These are phyloP conservation scores for Spheniscus humboldti DNA, from an alignment of 2,797 vertebrate species.

Conservation along the genomic window DNA sequence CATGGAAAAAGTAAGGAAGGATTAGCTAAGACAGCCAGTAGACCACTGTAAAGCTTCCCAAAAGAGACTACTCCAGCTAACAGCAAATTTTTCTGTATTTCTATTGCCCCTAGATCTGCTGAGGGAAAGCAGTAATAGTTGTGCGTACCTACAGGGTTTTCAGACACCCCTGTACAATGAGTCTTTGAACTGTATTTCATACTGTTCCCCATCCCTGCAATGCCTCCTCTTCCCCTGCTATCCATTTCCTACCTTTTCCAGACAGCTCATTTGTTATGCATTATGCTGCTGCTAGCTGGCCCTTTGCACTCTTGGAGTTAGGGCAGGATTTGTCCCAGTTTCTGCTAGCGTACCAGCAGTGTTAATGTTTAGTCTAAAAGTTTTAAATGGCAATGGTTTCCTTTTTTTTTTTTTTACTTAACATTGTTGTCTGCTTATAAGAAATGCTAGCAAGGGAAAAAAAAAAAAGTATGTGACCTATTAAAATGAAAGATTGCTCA, in stretches of 20 bases:
- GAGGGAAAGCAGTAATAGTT: neutral
- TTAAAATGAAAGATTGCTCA: slow-evolving; percentile 56
- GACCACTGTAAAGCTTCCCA: neutral
- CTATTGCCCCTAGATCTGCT: neutral
- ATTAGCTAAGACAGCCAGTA: neutral
- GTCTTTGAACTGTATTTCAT: neutral
- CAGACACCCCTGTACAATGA: neutral
- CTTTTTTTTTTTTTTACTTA: neutral
- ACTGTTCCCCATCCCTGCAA: neutral
- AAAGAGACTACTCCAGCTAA: neutral
- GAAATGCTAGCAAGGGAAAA: neutral
- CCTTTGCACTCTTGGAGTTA: neutral
- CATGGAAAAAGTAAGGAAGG: neutral
- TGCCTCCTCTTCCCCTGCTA: neutral
- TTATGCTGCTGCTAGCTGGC: neutral
- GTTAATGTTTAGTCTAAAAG: slow-evolving; percentile 47
- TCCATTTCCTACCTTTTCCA: slow-evolving; percentile 2
- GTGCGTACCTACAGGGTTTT: neutral
- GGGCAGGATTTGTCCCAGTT: slow-evolving; percentile 38
- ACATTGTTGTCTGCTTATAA: neutral
- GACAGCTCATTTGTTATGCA: neutral
- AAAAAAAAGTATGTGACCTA: slow-evolving; percentile 41
- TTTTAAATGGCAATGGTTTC: slow-evolving; percentile 53
- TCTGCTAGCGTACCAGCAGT: neutral
- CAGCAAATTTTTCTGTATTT: neutral